Conservation (phyloP, 2,797 vertebrate genomes). For the Hippopotamyrus pictus region DNA sequence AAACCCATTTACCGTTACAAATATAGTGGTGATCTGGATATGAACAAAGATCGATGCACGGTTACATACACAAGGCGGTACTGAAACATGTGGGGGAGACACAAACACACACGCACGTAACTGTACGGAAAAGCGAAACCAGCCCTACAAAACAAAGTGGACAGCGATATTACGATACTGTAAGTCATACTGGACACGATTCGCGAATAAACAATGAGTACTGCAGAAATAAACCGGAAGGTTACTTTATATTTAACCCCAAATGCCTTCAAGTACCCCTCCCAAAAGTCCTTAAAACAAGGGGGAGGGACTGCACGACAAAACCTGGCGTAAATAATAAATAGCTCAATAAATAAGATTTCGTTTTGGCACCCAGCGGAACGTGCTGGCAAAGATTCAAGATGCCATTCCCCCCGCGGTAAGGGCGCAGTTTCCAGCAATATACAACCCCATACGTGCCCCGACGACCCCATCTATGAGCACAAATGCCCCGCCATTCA, state of each 20-base stretch:
- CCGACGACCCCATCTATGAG: background rate
- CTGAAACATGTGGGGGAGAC: background rate
- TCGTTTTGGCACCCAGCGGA: background rate
- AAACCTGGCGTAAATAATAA: constrained; percentile 18
- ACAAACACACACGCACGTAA: background rate
- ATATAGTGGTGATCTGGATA: background rate
- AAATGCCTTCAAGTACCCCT: constrained; percentile 16
- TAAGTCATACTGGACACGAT: background rate
- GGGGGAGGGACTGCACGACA: constrained; percentile 14
- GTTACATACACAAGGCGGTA: background rate
- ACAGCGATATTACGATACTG: background rate
- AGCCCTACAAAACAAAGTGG: background rate
- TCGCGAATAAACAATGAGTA: background rate
- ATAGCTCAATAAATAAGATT: constrained; percentile 16
- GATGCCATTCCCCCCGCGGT: background rate
- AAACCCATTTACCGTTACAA: background rate
- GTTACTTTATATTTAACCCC: constrained; percentile 9
- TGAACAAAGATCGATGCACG: background rate
- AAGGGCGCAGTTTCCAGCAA: background rate
- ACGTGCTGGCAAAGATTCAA: background rate
- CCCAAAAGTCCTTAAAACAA: constrained; percentile 25
- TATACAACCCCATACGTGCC: background rate
- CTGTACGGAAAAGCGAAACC: background rate
- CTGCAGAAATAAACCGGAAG: constrained; percentile 27
- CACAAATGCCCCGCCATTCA: background rate